Conservation (phyloP, 2,113 vertebrate species). For the Gallinago media region DNA sequence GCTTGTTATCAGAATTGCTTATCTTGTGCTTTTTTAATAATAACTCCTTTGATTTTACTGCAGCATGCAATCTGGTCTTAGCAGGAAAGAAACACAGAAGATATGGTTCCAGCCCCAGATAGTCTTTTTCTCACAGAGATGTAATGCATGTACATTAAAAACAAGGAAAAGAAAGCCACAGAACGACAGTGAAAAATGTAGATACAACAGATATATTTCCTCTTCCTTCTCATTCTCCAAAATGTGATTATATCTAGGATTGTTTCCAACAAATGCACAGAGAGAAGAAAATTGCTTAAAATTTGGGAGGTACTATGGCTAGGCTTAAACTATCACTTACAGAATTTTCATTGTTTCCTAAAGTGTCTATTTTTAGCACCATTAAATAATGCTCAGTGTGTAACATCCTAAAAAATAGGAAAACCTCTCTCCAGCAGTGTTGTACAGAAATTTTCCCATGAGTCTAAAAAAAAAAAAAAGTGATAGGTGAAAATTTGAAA, state of each 20-base stretch:
- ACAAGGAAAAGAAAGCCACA: background rate
- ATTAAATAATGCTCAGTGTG: background rate
- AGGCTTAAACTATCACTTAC: background rate
- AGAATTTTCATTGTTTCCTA: background rate
- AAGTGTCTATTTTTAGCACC: background rate
- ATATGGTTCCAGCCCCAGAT: background rate
- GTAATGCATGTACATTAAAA: background rate
- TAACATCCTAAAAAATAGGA: background rate
- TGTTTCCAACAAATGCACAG: background rate
- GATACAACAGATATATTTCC: background rate
- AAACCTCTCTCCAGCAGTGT: background rate
- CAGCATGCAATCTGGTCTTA: slow-evolving; percentile 31
- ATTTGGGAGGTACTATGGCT: background rate
- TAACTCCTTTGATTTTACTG: slow-evolving; percentile 55
- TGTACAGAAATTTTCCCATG: background rate
- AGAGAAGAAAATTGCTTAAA: background rate
- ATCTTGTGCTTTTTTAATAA: slow-evolving; percentile 70
- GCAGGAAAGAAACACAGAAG: background rate
- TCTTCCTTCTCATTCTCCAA: background rate
- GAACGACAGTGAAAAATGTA: background rate
- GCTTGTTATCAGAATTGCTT: slow-evolving; percentile 73
- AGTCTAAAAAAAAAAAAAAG: background rate
- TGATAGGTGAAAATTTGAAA: background rate
- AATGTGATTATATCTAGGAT: background rate
- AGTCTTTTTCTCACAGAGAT: background rate